phyloP scores from a whole-genome alignment of 2,888 invertebrate genomes.

The Amphipyra berbera region DNA sequence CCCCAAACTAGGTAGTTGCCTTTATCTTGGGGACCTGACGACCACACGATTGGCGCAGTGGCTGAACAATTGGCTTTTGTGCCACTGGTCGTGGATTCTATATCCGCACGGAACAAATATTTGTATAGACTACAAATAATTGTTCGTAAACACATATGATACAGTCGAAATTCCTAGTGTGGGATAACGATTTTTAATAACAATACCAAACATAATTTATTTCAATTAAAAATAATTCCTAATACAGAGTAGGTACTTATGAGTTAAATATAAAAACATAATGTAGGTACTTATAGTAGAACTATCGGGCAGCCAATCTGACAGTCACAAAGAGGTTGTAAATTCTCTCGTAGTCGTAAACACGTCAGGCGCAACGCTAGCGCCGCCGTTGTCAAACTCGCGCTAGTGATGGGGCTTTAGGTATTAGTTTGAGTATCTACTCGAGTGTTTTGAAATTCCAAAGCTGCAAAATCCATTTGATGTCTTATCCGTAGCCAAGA shows the following conservation, averaged over 20 bases:
- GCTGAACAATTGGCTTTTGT: too few relatives aligned
- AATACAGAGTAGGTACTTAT: background rate
- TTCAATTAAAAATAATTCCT: conserved; percentile 1
- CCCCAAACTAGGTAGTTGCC: too few relatives aligned
- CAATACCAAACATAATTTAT: too few relatives aligned
- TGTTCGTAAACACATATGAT: too few relatives aligned
- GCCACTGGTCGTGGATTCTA: too few relatives aligned
- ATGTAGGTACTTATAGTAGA: conserved; percentile 28
- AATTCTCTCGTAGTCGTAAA: conserved; percentile 65
- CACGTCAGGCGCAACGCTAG: conserved; percentile 60
- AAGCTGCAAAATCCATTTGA: background rate
- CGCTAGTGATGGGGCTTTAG: conserved; percentile 45
- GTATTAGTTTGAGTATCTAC: conserved; percentile 39
- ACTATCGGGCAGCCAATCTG: conserved; percentile 55
- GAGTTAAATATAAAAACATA: conserved; percentile 13
- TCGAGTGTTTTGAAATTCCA: conserved; percentile 22
- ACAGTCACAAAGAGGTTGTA: conserved; percentile 62
- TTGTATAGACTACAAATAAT: too few relatives aligned
- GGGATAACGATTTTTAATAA: too few relatives aligned
- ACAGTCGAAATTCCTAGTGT: too few relatives aligned
- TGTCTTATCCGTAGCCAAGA: conserved; percentile 1
- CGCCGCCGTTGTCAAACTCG: conserved; percentile 44
- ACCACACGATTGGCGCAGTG: too few relatives aligned
- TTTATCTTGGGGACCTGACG: too few relatives aligned
- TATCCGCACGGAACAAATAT: too few relatives aligned